Evolutionary conservation across 35 echinoderm and acorn worm genomes (phyloP).

Genomic region (Heliocidaris erythrogramma): DNA sequence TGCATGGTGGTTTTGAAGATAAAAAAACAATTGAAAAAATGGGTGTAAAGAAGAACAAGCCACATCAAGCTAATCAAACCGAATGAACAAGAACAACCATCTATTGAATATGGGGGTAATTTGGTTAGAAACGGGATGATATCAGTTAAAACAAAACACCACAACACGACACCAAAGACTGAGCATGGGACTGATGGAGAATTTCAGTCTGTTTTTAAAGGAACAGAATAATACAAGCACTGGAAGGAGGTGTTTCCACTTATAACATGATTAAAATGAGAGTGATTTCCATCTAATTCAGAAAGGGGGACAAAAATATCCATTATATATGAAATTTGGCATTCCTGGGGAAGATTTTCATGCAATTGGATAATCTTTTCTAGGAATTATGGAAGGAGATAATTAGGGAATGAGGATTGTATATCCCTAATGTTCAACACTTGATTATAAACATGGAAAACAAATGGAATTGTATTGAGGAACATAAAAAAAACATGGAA

Average conservation of each 20-base stretch:
- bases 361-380: neutral
- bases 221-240: neutral
- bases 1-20: neutral
- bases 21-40: neutral
- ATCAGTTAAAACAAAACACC: constrained; percentile 34
- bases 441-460: neutral
- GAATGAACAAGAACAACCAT: constrained; percentile 33
- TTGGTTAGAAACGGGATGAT: constrained; percentile 19
- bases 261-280: constrained; percentile 5
- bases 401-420: neutral
- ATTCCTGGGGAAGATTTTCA: neutral
- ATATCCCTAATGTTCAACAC: neutral
- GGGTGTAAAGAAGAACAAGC: neutral
- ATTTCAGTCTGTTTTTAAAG: neutral
- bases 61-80: constrained; percentile 32
- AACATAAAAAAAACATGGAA: neutral
- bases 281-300: neutral
- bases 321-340: neutral
- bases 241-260: neutral
- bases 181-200: neutral
- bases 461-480: neutral
- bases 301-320: neutral
- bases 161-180: constrained; percentile 31
- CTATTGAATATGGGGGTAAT: constrained; percentile 8
- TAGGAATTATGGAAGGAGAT: neutral